Evolutionary conservation across 2,797 vertebrate genomes (phyloP).

Genomic region (Hybognathus amarus): DNA sequence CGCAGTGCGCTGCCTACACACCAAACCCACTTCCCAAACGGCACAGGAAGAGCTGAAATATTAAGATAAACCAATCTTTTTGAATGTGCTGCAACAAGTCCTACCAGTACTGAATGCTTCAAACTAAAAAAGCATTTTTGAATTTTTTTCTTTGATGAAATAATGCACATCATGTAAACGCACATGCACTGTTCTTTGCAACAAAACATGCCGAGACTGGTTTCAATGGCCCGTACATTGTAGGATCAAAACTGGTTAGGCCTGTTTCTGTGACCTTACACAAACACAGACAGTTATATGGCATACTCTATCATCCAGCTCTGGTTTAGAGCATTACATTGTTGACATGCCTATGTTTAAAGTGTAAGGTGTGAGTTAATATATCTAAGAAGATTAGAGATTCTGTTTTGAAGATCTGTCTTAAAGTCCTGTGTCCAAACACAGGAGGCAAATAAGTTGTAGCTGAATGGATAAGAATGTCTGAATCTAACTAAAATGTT

Average conservation of each 20-base stretch:
- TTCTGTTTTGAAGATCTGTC: neutral
- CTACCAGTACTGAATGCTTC: neutral
- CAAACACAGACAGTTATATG: slow-evolving; percentile 1
- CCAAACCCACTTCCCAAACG: neutral
- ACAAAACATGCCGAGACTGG: slow-evolving; percentile 22
- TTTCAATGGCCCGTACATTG: neutral
- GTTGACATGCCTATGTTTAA: neutral
- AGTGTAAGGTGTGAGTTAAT: neutral
- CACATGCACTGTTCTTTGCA: neutral
- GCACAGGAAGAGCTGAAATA: neutral
- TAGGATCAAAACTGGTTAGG: slow-evolving; percentile 46
- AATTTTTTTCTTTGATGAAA: neutral
- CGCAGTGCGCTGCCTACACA: neutral
- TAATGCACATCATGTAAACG: no score
- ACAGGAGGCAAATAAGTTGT: neutral
- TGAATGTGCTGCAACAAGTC: no score
- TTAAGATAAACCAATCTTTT: neutral
- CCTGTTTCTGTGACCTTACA: slow-evolving; percentile 55
- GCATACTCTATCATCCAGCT: neutral
- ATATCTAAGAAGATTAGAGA: no score
- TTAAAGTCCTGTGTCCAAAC: neutral
- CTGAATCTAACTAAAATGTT: neutral
- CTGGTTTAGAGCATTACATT: neutral
- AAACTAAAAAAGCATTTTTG: neutral
- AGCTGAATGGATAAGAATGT: neutral